Base-by-base conservation (phyloP, 2,888 invertebrate species). In the Sicus ferrugineus region DNA sequence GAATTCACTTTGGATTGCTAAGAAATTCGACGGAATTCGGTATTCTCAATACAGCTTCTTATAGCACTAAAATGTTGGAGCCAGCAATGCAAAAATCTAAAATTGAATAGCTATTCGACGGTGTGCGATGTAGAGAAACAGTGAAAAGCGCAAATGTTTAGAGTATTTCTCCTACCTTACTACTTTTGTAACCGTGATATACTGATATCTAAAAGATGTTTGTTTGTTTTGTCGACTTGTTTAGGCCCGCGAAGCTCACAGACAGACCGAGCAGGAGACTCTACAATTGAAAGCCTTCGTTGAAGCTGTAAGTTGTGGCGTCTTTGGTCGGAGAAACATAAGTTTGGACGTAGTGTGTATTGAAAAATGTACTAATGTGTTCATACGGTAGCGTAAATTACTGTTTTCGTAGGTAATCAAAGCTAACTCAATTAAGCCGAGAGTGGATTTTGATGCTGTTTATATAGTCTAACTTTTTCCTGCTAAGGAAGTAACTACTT, bases 101-200 rank as follows among this genome's bases (percentile, higher is more conserved):
- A 73, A 61, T 76, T 80, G 82, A 83, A 83, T 83, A 84, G 83
- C 84, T 77, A 81, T 83, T 83, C 83, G n/a, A 34, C 11, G n/a
- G 23, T 3, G 38, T 21, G 9, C 34, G 46, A 38, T 52, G 16
- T 14, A 52, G 23, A 11, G 31, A 61, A 50, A 38, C 3, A 9
- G 38, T 38, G 42, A 42, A n/a, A 23, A 26, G 38, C 28, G 11
- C 9, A 28, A 54, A 54, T 54, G 26, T 23, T 54, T 54, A 21
- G 16, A 21, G 14, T 54, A 26, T 61, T 34, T 38, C 42, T 38
- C 31, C 19, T 19, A 21, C 48, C 62, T 21, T 26, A 26, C 11
- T 54, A 26, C 4, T 66, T n/a, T 56, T 56, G 31, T 52, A 28
- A 61, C 69, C 67, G 69, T 70, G 68, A 70, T 72, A 66, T 68